Conservation (phyloP, 2,797 vertebrate species). For the Bradypodion ventrale region DNA sequence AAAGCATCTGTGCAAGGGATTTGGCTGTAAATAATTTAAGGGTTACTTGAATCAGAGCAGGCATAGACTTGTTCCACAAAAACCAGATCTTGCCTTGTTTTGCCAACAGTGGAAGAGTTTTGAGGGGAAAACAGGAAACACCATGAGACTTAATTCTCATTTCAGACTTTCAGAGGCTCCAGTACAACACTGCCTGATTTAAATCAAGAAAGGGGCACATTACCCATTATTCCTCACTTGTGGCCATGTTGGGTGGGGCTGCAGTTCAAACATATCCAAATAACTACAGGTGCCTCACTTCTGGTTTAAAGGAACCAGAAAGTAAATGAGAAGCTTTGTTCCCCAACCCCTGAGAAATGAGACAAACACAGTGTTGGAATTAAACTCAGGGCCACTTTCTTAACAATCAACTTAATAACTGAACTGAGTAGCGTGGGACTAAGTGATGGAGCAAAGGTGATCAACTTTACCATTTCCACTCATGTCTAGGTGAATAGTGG, state of each 20-base stretch:
- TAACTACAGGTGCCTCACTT: neutral
- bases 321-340: neutral
- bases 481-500: too few species aligned
- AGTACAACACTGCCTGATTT: neutral
- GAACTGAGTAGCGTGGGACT: too few species aligned
- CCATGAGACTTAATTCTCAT: neutral
- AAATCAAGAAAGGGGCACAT: neutral
- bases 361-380: too few species aligned
- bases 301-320: neutral
- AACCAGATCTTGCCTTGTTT: neutral
- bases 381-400: too few species aligned
- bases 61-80: neutral
- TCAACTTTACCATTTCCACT: too few species aligned
- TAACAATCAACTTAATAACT: too few species aligned
- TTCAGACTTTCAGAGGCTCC: neutral
- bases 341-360: too few species aligned
- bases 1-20: too few species aligned
- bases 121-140: neutral
- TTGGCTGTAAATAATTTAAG: too few species aligned
- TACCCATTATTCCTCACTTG: neutral
- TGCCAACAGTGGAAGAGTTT: neutral
- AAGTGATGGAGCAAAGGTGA: too few species aligned
- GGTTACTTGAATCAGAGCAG: neutral
- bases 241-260: neutral
- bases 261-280: too few species aligned